Conservation (phyloP, 2,888 invertebrate species). For the Coenonympha arcania region DNA sequence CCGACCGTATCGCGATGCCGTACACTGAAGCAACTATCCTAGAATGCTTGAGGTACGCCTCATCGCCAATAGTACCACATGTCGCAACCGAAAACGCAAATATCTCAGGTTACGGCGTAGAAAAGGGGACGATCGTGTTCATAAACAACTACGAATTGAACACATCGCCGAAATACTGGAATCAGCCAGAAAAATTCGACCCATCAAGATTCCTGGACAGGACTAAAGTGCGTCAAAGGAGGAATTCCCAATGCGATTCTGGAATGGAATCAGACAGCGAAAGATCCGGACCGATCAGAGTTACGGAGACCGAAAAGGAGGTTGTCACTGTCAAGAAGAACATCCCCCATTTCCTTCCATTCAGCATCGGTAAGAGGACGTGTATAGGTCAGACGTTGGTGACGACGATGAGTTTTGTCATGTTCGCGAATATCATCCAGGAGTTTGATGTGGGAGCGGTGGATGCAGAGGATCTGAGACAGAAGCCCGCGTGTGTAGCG, state of each 20-base stretch:
- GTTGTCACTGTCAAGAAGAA: conserved; percentile 65
- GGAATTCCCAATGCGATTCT: conserved; percentile 71
- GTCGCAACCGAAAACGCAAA: conserved; percentile 85
- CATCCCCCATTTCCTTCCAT: conserved; percentile 84
- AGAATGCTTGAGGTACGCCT: conserved; percentile 84
- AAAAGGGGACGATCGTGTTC: conserved; percentile 85
- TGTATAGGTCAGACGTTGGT: conserved; percentile 89
- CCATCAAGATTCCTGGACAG: conserved; percentile 82
- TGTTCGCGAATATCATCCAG: conserved; percentile 81
- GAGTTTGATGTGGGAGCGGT: conserved; percentile 78
- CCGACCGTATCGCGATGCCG: conserved; percentile 79
- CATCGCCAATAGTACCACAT: conserved; percentile 93
- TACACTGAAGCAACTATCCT: conserved; percentile 87
- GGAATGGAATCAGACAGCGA: conserved; percentile 72
- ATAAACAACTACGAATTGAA: conserved; percentile 89
- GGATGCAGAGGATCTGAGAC: conserved; percentile 67
- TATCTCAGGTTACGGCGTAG: conserved; percentile 80
- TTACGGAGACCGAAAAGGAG: conserved; percentile 49
- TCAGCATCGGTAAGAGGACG: conserved; percentile 89
- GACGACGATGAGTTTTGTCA: conserved; percentile 82
- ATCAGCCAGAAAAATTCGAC: conserved; percentile 79
- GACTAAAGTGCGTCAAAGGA: conserved; percentile 45
- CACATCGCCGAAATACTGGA: conserved; percentile 82
- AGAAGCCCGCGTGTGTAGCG: conserved; percentile 81
- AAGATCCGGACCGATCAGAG: conserved; percentile 37